Evolutionary conservation across 2,113 vertebrate genomes (phyloP).

Genomic region (Papio anubis): DNA sequence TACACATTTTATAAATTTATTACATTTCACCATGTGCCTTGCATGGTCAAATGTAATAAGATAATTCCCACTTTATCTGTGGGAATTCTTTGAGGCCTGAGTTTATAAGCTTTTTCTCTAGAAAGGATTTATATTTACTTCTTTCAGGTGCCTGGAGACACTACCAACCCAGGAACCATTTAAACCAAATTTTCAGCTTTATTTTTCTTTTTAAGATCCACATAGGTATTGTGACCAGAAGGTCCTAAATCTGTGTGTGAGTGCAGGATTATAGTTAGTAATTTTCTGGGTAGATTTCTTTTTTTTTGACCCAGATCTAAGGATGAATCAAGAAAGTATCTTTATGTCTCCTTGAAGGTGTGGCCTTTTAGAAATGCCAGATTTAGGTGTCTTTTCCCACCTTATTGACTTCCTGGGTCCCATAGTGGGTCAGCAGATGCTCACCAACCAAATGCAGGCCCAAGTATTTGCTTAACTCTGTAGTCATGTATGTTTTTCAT

Average conservation of each 20-base stretch:
- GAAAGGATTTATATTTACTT: slow-evolving; percentile 24
- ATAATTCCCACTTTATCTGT: not conserved
- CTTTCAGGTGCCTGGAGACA: not conserved
- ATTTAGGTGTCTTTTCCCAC: not conserved
- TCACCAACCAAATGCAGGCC: not conserved
- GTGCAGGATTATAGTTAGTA: not conserved
- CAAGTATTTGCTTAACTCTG: not conserved
- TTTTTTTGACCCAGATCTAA: not conserved
- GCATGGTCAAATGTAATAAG: no score
- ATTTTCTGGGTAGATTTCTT: not conserved
- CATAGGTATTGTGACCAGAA: not conserved
- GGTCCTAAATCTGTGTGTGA: not conserved
- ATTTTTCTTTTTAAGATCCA: not conserved
- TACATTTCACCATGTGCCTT: not conserved
- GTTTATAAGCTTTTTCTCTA: slow-evolving; percentile 35
- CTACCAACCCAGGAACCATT: not conserved
- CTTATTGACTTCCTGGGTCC: not conserved
- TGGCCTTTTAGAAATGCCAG: not conserved
- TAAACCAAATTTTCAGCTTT: not conserved
- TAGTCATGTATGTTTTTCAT: not conserved
- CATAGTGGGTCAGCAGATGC: not conserved
- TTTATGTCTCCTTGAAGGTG: not conserved
- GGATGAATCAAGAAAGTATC: not conserved
- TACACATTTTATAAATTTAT: no score
- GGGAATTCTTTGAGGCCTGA: not conserved